Evolutionary conservation across 1,140 invertebrate genomes (phyloP).

Genomic region (Caerostris darwini): DNA sequence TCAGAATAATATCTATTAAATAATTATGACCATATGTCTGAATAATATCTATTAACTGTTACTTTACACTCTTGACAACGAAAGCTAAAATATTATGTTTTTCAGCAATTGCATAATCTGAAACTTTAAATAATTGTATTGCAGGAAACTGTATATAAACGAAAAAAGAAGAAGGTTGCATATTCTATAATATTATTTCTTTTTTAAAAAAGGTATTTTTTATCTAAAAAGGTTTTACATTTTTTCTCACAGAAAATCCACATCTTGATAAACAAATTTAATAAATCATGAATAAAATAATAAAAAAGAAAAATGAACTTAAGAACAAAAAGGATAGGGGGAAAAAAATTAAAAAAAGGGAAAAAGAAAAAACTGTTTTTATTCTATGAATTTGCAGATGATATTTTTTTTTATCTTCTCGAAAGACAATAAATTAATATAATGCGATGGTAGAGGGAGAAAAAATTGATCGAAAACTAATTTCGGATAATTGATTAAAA

Average conservation of each 20-base stretch:
- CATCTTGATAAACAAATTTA: conserved; percentile 10
- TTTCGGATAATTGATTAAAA: conserved; percentile 67
- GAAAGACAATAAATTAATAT: conserved; percentile 44
- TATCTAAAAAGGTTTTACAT: background rate
- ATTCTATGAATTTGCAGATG: background rate
- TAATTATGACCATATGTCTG: too few species aligned
- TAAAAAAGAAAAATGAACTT: too few species aligned
- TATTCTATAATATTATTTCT: background rate
- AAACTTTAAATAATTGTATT: too few species aligned
- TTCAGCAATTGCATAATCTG: too few species aligned
- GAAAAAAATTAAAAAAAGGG: background rate
- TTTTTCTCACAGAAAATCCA: background rate
- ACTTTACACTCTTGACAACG: too few species aligned
- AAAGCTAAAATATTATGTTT: too few species aligned
- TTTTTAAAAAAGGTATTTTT: background rate
- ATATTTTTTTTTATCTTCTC: background rate
- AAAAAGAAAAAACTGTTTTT: background rate
- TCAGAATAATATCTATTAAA: too few species aligned
- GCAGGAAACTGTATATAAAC: too few species aligned
- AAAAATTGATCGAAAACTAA: conserved; percentile 16
- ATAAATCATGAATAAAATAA: background rate
- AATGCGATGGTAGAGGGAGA: background rate
- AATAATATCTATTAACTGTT: too few species aligned
- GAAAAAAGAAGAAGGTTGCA: too few species aligned
- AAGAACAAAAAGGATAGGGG: too few species aligned